phyloP scores from a whole-genome alignment of 2,888 invertebrate genomes.

The Andrena dorsata region DNA sequence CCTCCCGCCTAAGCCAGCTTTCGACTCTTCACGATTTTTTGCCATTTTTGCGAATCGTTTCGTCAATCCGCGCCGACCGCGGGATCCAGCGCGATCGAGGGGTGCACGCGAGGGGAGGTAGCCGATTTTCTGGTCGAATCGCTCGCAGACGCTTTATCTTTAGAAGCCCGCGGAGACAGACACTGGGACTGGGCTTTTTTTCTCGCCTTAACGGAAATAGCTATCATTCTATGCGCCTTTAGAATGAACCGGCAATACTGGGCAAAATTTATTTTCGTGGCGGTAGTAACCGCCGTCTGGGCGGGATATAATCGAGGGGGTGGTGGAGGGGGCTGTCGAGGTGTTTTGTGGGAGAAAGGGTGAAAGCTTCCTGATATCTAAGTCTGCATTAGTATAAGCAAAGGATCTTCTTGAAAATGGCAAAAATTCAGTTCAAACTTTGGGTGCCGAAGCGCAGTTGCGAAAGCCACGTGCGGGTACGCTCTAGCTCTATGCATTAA shows the following conservation, averaged over 20 bases:
- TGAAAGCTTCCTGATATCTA: too few relatives aligned
- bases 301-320: too few relatives aligned
- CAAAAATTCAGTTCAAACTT: too few relatives aligned
- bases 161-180: slow-evolving; percentile 76
- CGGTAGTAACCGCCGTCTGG: slow-evolving; percentile 55
- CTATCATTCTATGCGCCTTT: slow-evolving; percentile 81
- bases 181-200: slow-evolving; percentile 64
- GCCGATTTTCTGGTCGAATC: slow-evolving; percentile 66
- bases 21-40: not conserved
- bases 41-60: not conserved
- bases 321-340: too few relatives aligned
- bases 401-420: too few relatives aligned
- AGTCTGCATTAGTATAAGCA: too few relatives aligned
- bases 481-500: too few relatives aligned
- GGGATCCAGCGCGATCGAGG: slow-evolving; percentile 29
- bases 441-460: too few relatives aligned
- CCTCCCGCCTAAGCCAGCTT: not conserved
- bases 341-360: too few relatives aligned
- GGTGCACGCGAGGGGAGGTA: slow-evolving; percentile 42
- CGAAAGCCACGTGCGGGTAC: too few relatives aligned
- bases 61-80: not conserved
- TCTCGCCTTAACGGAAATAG: slow-evolving; percentile 81
- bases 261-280: slow-evolving; percentile 79
- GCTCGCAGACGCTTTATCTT: slow-evolving; percentile 80
- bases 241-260: slow-evolving; percentile 74